Conservation (phyloP, 2,888 invertebrate genomes). For the Noctua janthina region DNA sequence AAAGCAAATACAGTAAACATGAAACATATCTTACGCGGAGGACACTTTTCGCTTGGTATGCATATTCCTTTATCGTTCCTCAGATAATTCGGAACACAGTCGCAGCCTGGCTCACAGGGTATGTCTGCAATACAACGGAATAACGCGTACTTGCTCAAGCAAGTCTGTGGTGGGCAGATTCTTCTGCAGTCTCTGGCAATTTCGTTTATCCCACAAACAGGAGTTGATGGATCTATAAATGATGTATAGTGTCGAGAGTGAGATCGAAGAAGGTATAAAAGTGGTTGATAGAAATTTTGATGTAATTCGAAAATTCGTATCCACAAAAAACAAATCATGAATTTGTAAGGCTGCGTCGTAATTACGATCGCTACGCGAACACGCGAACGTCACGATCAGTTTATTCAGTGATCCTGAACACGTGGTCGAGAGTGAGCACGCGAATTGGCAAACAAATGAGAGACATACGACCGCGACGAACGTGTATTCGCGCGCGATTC, state of each 20-base stretch:
- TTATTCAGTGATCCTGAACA: too few species aligned
- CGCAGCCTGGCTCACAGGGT: conserved; percentile 73
- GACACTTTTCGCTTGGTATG: conserved; percentile 70
- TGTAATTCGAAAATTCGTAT: too few species aligned
- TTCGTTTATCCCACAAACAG: conserved; percentile 68
- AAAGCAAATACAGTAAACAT: background rate
- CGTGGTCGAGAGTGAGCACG: too few species aligned
- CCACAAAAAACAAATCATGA: too few species aligned
- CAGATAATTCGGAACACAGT: conserved; percentile 73
- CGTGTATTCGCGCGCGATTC: too few species aligned
- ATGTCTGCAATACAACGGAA: conserved; percentile 59
- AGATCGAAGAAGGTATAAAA: too few species aligned
- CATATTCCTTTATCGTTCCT: conserved; percentile 69
- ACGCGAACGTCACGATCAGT: too few species aligned
- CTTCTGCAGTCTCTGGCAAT: conserved; percentile 64
- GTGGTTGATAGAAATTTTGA: too few species aligned
- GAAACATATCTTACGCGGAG: conserved; percentile 60
- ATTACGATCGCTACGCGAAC: too few species aligned
- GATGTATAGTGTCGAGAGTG: background rate
- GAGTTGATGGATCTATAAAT: conserved; percentile 63
- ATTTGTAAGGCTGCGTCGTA: too few species aligned
- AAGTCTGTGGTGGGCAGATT: conserved; percentile 73
- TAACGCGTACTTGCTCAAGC: conserved; percentile 64
- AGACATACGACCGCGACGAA: too few species aligned
- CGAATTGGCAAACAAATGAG: too few species aligned